These are phyloP conservation scores for Phyllopteryx taeniolatus DNA, from an alignment of 2,113 vertebrate genomes.

Conservation along the genomic window DNA sequence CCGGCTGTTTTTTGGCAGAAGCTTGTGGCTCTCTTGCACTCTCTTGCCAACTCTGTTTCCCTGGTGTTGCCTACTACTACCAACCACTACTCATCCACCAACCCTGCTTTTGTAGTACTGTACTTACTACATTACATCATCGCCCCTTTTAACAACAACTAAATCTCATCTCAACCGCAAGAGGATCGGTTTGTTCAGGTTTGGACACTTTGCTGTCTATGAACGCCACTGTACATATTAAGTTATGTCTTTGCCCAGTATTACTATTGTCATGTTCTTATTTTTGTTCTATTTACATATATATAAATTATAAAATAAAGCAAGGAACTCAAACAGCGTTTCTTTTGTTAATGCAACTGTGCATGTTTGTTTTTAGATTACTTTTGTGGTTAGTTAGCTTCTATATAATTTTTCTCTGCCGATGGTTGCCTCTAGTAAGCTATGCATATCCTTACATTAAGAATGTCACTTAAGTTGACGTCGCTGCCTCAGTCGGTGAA, in stretches of 20 bases:
- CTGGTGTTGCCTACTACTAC: conserved; percentile 62
- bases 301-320: conserved; percentile 32
- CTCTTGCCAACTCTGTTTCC: conserved; percentile 49
- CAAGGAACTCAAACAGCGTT: conserved; percentile 24
- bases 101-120: conserved; percentile 56
- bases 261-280: conserved; percentile 53
- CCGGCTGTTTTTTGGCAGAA: conserved; percentile 41
- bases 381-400: conserved; percentile 34
- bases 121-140: conserved; percentile 54
- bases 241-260: conserved; percentile 54
- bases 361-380: conserved; percentile 30
- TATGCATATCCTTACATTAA: conserved; percentile 58
- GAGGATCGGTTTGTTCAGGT: conserved; percentile 51
- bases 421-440: conserved; percentile 68
- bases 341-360: conserved; percentile 39
- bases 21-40: conserved; percentile 61
- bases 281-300: conserved; percentile 43
- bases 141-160: conserved; percentile 54
- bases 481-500: conserved; percentile 49
- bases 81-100: conserved; percentile 61
- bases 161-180: conserved; percentile 44
- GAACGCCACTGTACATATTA: conserved; percentile 59
- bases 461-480: conserved; percentile 35
- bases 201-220: conserved; percentile 38
- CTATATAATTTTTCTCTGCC: conserved; percentile 39